Percentiles rank a stretch among this genome's conserved stretches.
Conservation (phyloP, 2,113 vertebrate genomes). For the Typhlomys cinereus region DNA sequence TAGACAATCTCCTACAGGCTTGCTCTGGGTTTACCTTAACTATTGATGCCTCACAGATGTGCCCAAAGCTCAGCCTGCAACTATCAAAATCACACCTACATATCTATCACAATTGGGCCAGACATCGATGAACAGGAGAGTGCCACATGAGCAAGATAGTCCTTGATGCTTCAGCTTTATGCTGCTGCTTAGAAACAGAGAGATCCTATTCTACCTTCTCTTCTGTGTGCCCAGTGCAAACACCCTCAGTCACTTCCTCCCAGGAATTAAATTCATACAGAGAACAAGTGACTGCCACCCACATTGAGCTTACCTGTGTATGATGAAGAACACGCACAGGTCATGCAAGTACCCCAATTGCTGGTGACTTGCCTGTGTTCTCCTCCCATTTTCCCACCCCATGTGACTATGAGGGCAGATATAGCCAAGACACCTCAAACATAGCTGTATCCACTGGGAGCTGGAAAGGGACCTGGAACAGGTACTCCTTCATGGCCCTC, state of each 20-base stretch:
- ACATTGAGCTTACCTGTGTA: neutral
- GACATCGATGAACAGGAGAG: no score
- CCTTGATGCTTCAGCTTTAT: neutral
- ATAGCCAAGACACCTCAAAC: neutral
- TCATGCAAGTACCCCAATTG: neutral
- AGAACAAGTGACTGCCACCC: neutral
- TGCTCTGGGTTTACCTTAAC: no score
- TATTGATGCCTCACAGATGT: no score
- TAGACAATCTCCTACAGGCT: no score
- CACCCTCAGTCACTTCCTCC: neutral
- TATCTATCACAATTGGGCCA: no score
- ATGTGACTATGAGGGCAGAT: neutral
- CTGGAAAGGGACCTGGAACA: no score
- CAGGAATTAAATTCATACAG: neutral
- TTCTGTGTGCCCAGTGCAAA: neutral
- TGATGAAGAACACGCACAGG: neutral
- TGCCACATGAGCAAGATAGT: no score
- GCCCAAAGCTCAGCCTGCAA: no score
- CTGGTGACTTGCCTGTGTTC: fast-evolving
- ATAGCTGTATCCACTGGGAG: fast-evolving
- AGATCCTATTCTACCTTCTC: neutral
- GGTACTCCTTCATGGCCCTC: neutral
- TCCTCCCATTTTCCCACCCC: neutral
- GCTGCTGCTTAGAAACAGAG: neutral
- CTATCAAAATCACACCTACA: no score